Evolutionary conservation across 2,888 invertebrate genomes (phyloP).

Genomic region (Electrophaes corylata): DNA sequence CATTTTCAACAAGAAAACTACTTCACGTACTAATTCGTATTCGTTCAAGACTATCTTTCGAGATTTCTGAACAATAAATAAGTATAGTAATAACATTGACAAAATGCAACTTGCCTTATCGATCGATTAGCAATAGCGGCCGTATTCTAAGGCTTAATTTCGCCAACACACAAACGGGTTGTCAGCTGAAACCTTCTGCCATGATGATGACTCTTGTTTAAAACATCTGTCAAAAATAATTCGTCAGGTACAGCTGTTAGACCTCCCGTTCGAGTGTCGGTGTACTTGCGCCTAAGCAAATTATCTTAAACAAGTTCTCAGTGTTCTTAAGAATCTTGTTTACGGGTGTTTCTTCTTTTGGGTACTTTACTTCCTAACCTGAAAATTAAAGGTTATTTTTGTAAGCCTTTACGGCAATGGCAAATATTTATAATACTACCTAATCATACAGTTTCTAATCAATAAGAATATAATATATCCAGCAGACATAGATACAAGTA

Average conservation of each 20-base stretch:
- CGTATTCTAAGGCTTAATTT: constrained; percentile 3
- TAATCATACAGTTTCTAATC: neutral
- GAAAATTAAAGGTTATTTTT: constrained; percentile 33
- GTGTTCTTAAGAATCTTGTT: constrained; percentile 13
- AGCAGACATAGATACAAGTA: constrained; percentile 5
- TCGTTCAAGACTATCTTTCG: neutral
- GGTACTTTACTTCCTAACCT: constrained; percentile 22
- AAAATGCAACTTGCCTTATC: constrained; percentile 20
- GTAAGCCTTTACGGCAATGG: constrained; percentile 20
- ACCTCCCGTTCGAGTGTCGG: neutral
- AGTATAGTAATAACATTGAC: neutral
- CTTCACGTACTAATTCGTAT: neutral
- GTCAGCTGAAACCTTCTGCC: constrained; percentile 1
- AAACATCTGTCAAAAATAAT: neutral
- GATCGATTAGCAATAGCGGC: constrained; percentile 11
- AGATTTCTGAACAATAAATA: constrained; percentile 3
- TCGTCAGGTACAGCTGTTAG: neutral
- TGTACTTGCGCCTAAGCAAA: constrained; percentile 14
- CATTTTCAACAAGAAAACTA: neutral
- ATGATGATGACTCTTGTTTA: constrained; percentile 1
- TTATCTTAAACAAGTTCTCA: constrained; percentile 14
- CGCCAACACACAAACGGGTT: constrained; percentile 3
- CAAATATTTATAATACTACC: constrained; percentile 4
- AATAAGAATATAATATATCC: neutral
- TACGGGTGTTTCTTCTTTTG: constrained; percentile 12